These are phyloP conservation scores for Hesperia comma DNA, from an alignment of 2,888 invertebrate species.

Conservation along the genomic window DNA sequence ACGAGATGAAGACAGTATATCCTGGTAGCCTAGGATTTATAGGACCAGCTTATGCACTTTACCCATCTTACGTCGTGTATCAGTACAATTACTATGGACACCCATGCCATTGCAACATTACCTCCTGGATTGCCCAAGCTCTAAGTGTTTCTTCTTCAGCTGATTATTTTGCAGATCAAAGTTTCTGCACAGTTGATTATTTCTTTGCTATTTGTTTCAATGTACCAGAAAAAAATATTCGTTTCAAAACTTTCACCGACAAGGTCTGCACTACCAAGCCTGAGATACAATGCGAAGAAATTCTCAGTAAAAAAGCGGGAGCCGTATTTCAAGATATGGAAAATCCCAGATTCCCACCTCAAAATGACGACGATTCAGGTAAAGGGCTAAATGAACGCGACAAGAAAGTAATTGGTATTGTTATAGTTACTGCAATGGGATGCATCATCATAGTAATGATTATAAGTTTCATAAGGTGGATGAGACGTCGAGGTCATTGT, in stretches of 20 bases:
- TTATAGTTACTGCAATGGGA: slow-evolving; percentile 80
- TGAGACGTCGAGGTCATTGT: slow-evolving; percentile 83
- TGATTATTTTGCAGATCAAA: slow-evolving; percentile 76
- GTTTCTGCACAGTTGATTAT: slow-evolving; percentile 85
- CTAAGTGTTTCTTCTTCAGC: slow-evolving; percentile 66
- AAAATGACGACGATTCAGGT: slow-evolving; percentile 52
- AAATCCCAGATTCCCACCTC: slow-evolving; percentile 77
- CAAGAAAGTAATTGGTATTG: slow-evolving; percentile 75
- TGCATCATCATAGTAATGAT: slow-evolving; percentile 81
- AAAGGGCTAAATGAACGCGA: slow-evolving; percentile 59
- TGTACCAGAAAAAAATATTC: slow-evolving; percentile 85
- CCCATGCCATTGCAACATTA: slow-evolving; percentile 86
- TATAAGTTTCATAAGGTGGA: slow-evolving; percentile 82
- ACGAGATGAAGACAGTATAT: slow-evolving; percentile 71
- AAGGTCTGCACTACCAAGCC: slow-evolving; percentile 81
- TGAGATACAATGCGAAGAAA: slow-evolving; percentile 84
- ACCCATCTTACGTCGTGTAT: slow-evolving; percentile 75
- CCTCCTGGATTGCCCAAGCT: slow-evolving; percentile 81
- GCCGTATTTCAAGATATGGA: slow-evolving; percentile 62
- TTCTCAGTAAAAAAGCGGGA: slow-evolving; percentile 63
- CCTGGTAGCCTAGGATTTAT: slow-evolving; percentile 84
- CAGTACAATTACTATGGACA: slow-evolving; percentile 86
- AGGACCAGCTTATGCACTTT: slow-evolving; percentile 74
- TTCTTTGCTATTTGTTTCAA: slow-evolving; percentile 86
- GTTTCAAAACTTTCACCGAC: slow-evolving; percentile 85